Percentiles rank a stretch among this genome's conserved stretches.
Conservation (phyloP, 1,140 invertebrate genomes). For the Aphelenchoides avenae region DNA sequence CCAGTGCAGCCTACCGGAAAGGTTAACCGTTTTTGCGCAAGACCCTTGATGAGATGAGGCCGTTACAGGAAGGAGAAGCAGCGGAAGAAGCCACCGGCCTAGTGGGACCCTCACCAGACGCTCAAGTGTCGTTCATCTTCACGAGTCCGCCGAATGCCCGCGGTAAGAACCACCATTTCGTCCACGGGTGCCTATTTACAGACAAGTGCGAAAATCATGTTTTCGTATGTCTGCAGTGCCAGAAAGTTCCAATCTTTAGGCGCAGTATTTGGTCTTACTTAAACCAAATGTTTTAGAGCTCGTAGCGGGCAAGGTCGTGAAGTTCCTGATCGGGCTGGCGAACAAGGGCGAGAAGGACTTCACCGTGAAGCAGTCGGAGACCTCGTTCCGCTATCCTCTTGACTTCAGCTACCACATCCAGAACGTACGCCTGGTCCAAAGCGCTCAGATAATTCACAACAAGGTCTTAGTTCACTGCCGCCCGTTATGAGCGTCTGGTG, state of each 20-base stretch:
- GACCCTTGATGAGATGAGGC: constrained; percentile 1
- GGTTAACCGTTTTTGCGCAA: constrained; percentile 12
- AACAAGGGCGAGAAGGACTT: constrained; percentile 88
- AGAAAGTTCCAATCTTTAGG: constrained; percentile 4
- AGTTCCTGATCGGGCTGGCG: constrained; percentile 89
- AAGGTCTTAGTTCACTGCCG: constrained; percentile 76
- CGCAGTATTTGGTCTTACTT: constrained; percentile 1
- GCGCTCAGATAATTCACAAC: too few relatives aligned
- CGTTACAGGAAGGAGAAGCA: constrained; percentile 11
- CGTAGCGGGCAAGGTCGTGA: constrained; percentile 82
- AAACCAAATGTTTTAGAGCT: constrained; percentile 71
- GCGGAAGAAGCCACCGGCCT: constrained; percentile 4
- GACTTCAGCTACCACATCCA: constrained; percentile 97
- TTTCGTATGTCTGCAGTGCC: too few relatives aligned
- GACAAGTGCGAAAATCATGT: too few relatives aligned
- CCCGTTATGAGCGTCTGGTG: constrained; percentile 81
- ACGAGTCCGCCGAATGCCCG: constrained; percentile 65
- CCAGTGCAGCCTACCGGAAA: constrained; percentile 11
- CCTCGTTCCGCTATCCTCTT: constrained; percentile 95
- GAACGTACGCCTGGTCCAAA: constrained; percentile 71
- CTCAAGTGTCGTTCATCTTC: constrained; percentile 84
- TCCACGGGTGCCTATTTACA: constrained; percentile 15
- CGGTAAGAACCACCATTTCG: too few relatives aligned
- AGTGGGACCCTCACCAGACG: constrained; percentile 67
- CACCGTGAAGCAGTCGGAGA: constrained; percentile 83